phyloP scores from a whole-genome alignment of 2,113 vertebrate genomes.

The Pachycephala philippinensis region DNA sequence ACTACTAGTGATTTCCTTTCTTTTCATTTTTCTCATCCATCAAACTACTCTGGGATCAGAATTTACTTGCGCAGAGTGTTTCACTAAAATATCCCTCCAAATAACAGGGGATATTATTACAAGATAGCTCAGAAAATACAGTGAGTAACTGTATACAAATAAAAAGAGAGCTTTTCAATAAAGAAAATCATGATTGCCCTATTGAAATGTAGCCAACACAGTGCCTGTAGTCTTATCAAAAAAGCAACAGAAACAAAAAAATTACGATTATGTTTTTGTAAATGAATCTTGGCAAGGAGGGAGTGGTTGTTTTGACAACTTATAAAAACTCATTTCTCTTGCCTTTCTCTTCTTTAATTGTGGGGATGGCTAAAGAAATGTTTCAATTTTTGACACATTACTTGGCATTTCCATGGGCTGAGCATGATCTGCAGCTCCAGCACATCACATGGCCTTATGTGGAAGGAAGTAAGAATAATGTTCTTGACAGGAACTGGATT shows the following conservation, averaged over 20 bases:
- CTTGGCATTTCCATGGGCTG: not conserved
- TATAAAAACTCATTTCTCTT: not conserved
- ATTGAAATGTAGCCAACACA: not conserved
- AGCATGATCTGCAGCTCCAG: not conserved
- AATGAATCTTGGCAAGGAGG: not conserved
- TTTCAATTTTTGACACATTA: not conserved
- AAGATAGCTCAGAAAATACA: not conserved
- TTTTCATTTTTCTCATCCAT: not conserved
- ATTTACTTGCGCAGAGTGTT: not conserved
- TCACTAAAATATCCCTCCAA: not conserved
- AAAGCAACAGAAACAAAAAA: not conserved
- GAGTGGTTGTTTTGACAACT: not conserved
- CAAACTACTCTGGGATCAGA: not conserved
- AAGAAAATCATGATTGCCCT: not conserved
- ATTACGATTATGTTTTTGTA: not conserved
- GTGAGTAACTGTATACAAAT: not conserved
- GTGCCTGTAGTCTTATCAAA: not conserved
- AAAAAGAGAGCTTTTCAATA: not conserved
- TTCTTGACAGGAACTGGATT: not conserved
- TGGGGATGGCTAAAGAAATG: not conserved
- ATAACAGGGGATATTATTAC: not conserved
- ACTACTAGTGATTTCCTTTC: not conserved
- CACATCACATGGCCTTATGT: not conserved
- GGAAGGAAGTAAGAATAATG: not conserved
- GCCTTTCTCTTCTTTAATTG: not conserved